phyloP scores from a whole-genome alignment of 2,797 vertebrate species.

The Buphagus erythrorhynchus region DNA sequence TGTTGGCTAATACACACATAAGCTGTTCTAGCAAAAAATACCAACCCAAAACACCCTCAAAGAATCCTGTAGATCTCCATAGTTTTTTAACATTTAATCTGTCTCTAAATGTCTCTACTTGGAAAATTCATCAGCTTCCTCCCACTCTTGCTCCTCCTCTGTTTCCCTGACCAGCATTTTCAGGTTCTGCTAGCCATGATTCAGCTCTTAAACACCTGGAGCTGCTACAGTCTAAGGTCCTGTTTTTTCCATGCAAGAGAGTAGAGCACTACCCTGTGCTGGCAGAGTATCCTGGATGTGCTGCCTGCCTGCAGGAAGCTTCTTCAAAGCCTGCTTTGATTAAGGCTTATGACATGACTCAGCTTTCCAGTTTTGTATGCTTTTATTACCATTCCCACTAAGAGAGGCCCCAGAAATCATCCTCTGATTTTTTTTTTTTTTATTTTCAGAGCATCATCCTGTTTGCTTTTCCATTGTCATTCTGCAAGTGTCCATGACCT shows the following conservation, averaged over 20 bases:
- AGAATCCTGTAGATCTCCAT: background rate
- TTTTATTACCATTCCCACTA: conserved; percentile 13
- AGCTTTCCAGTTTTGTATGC: conserved; percentile 1
- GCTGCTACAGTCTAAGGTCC: background rate
- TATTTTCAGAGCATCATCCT: background rate
- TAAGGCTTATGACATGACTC: conserved; percentile 31
- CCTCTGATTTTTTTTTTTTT: background rate
- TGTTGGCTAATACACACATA: background rate
- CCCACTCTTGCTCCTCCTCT: background rate
- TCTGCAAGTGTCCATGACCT: background rate
- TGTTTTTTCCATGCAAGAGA: background rate
- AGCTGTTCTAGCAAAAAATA: background rate
- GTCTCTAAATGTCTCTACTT: background rate
- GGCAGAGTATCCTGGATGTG: background rate
- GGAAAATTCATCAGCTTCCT: background rate
- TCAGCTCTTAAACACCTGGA: background rate
- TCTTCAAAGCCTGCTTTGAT: conserved; percentile 40
- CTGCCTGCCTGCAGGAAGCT: conserved; percentile 30
- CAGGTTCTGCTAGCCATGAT: background rate
- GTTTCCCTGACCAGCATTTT: background rate
- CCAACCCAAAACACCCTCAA: background rate
- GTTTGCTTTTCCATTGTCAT: background rate
- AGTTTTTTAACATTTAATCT: background rate
- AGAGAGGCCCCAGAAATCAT: conserved; percentile 6
- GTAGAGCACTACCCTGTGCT: background rate